Evolutionary conservation across 1,140 invertebrate genomes (phyloP), one percentile per base, ranked within the genome.

Genomic region (Wiebesia pumilae): DNA sequence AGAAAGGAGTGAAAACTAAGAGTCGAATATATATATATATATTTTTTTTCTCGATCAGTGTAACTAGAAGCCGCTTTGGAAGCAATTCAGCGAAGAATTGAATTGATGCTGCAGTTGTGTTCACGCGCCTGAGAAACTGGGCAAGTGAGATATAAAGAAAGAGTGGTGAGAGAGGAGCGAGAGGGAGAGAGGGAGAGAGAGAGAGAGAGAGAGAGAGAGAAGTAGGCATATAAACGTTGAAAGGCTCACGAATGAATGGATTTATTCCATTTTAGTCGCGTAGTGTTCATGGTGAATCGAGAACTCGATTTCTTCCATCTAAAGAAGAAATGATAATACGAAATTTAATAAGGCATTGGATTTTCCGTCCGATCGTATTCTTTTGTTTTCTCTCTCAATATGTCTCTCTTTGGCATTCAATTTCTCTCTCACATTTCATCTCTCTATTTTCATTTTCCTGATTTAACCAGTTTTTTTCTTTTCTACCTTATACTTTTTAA

Each of bases 281-380:
- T 69, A n/a, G 47, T 30, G 19, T 27, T 85, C 77, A 80, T 85
- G 67, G 62, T 85, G 30, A 33, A 62, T 30, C 4, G 33, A 35
- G 35, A 80, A 85, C 62, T 80, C 47, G 65, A 80, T 85, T 80
- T 85, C 78, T 85, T 85, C n/a, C 73, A n/a, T 84, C 35, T 78
- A 78, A 67, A 84, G 54, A 54, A 54, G 33, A 27, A 7, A 24
- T 33, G 78, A 47, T 86, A 81, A 86, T 81, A 73, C 51, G 67
- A 75, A 43, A 81, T 86, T 86, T 86, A 86, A 86, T 82, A 86
- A 81, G 67, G 40, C n/a, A 81, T 9, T 58, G 84, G 24, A 80
- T 71, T 85, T 73, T 85, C 47, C 43, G 80, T 62, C 51, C 21
- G 47, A 27, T 1, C 33, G 0, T 30, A 43, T 33, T 30, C 58